Conservation (phyloP, 2,888 invertebrate species). For the Tetragonisca angustula region DNA sequence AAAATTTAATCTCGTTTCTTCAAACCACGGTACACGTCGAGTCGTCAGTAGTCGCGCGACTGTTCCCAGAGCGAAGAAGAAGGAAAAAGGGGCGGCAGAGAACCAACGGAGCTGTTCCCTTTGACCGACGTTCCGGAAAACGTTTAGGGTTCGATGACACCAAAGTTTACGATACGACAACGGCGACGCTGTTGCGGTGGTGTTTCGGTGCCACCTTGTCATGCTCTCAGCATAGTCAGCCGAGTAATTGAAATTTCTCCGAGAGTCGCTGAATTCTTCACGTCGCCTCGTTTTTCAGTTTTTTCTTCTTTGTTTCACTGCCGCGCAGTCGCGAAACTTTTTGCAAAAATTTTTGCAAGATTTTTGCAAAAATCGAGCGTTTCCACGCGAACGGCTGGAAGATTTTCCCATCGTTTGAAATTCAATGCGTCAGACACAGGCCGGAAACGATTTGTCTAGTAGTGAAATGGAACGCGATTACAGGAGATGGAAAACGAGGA, state of each 20-base stretch:
- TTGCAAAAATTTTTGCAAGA: neutral
- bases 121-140: conserved; percentile 52
- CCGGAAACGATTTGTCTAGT: conserved; percentile 21
- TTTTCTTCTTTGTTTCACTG: neutral
- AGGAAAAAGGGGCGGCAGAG: neutral
- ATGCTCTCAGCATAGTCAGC: neutral
- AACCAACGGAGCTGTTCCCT: neutral
- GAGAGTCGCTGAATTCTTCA: conserved; percentile 54
- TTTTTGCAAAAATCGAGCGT: neutral
- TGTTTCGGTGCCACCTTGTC: conserved; percentile 8
- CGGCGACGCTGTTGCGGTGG: neutral
- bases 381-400: conserved; percentile 35
- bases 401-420: conserved; percentile 42
- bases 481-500: neutral
- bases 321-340: neutral
- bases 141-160: conserved; percentile 51
- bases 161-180: conserved; percentile 29
- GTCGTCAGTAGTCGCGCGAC: neutral
- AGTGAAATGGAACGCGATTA: conserved; percentile 46
- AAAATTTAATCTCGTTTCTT: neutral
- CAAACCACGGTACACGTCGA: neutral
- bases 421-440: conserved; percentile 35
- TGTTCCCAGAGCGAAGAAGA: neutral
- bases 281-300: conserved; percentile 44
- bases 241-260: conserved; percentile 51